Conservation (phyloP, 2,888 invertebrate genomes). For the Masnerella sp. region DNA sequence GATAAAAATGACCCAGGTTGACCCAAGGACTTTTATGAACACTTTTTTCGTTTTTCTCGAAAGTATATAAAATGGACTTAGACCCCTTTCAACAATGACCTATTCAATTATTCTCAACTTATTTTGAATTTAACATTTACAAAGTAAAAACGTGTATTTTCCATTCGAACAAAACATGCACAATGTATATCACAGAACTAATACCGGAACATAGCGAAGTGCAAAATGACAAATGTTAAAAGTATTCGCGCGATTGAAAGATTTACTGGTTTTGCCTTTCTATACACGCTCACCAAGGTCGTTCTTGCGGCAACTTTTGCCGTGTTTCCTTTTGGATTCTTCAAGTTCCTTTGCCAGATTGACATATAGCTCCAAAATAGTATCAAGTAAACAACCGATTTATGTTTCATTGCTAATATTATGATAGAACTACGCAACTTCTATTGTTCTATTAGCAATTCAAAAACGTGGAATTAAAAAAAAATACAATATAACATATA, state of each 20-base stretch:
- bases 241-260: constrained; percentile 62
- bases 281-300: constrained; percentile 60
- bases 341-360: constrained; percentile 67
- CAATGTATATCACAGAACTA: constrained; percentile 39
- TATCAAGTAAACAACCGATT: constrained; percentile 75
- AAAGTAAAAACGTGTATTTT: no score
- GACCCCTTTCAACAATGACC: no score
- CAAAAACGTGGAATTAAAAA: no score
- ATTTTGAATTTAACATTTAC: no score
- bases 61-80: no score
- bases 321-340: constrained; percentile 55
- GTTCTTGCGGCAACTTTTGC: constrained; percentile 57
- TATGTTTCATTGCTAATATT: constrained; percentile 64
- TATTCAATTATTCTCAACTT: no score
- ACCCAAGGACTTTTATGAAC: no score
- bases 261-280: constrained; percentile 64
- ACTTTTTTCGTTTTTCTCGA: no score
- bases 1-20: no score
- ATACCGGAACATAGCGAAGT: constrained; percentile 29
- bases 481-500: no score
- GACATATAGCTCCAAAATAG: constrained; percentile 75
- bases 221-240: constrained; percentile 56
- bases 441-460: not conserved
- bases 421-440: constrained; percentile 32
- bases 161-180: constrained; percentile 31